phyloP scores from a whole-genome alignment of 2,797 vertebrate species.

The Enteromius viviparus region DNA sequence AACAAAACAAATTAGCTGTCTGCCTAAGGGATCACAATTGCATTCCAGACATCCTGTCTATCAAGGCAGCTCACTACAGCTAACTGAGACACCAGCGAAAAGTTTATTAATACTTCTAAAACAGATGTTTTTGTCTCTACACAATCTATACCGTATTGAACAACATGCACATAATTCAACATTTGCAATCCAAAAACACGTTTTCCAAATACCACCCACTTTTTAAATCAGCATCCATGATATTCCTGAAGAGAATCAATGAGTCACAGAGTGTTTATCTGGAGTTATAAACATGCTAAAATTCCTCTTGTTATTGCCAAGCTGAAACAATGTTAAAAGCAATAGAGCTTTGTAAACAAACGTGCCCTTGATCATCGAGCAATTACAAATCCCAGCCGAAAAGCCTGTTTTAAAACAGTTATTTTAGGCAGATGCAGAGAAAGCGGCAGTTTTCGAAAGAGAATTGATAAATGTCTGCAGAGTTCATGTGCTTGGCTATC shows the following conservation, averaged over 20 bases:
- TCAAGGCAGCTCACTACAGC: background rate
- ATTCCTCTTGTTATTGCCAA: conserved; percentile 21
- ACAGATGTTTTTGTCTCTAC: background rate
- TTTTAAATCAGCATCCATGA: conserved; percentile 11
- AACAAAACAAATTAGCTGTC: background rate
- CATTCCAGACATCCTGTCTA: background rate
- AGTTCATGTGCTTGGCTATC: conserved; percentile 67
- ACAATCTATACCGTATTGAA: background rate
- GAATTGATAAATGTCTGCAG: conserved; percentile 67
- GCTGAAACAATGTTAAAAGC: background rate
- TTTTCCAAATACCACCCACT: background rate
- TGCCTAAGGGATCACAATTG: background rate
- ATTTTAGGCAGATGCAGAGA: conserved; percentile 67
- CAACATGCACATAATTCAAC: background rate
- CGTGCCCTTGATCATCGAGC: conserved; percentile 51
- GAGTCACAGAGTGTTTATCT: conserved; percentile 34
- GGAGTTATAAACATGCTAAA: conserved; percentile 20
- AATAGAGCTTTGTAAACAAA: conserved; percentile 22
- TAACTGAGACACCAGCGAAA: background rate
- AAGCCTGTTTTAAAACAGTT: conserved; percentile 52
- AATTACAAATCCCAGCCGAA: conserved; percentile 60
- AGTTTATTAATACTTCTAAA: background rate
- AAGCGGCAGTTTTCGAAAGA: conserved; percentile 69
- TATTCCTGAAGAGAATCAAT: conserved; percentile 9
- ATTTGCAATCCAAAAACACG: background rate